Percentiles rank a stretch among this genome's conserved stretches.
Conservation (phyloP, 2,888 invertebrate genomes). For the Rhyacophila evoluta region DNA sequence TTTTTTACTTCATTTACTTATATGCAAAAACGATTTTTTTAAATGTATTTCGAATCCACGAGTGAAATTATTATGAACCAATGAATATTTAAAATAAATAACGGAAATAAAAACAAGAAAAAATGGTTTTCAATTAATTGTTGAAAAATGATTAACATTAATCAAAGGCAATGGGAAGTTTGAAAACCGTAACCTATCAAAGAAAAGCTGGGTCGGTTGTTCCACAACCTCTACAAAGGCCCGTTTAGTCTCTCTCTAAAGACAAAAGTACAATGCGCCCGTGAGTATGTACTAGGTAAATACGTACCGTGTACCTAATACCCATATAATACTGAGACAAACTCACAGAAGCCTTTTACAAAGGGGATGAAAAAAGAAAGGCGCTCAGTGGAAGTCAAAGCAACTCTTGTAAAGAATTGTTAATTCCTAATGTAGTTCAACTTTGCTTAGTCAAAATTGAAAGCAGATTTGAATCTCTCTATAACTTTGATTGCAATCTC, state of each 20-base stretch:
- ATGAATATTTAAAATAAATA: too few species aligned
- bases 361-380: slow-evolving; percentile 11
- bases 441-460: slow-evolving; percentile 4
- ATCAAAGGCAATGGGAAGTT: too few species aligned
- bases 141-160: too few species aligned
- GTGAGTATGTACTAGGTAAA: slow-evolving; percentile 23
- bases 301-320: not conserved
- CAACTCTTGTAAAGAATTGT: slow-evolving; percentile 8
- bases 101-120: too few species aligned
- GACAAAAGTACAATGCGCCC: slow-evolving; percentile 34
- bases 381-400: not conserved
- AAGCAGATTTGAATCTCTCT: not conserved
- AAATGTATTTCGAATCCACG: too few species aligned
- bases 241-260: slow-evolving; percentile 34
- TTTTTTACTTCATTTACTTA: too few species aligned
- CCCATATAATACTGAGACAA: slow-evolving; percentile 18
- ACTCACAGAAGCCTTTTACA: slow-evolving; percentile 15
- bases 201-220: not conserved
- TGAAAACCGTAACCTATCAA: slow-evolving; percentile 10
- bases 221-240: slow-evolving; percentile 31
- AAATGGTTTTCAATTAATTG: too few species aligned
- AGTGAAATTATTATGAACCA: too few species aligned
- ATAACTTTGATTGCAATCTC: not conserved
- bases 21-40: too few species aligned
- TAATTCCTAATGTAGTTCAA: slow-evolving; percentile 22